These are phyloP conservation scores for Apeltes quadracus DNA, from an alignment of 2,113 vertebrate species.

Conservation along the genomic window DNA sequence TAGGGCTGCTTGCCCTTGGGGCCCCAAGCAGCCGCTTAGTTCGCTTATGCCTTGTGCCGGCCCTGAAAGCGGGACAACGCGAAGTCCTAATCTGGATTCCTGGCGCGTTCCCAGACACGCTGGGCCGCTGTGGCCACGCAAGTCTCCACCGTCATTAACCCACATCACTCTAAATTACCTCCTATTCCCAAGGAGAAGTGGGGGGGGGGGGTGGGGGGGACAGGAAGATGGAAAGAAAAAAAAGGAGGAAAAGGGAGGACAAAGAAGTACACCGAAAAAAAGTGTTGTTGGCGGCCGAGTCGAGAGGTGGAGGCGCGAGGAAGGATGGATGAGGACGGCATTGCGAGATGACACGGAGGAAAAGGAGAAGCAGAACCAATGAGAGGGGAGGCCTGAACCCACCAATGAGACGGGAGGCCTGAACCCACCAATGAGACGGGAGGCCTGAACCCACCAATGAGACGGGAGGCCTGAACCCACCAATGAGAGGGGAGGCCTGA, in stretches of 20 bases:
- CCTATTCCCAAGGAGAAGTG: constrained; percentile 65
- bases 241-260: constrained; percentile 29
- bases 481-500: constrained; percentile 27
- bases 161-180: constrained; percentile 75
- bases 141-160: constrained; percentile 78
- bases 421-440: too few species aligned
- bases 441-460: constrained; percentile 39
- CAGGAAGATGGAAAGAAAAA: constrained; percentile 17
- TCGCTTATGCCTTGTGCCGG: too few species aligned
- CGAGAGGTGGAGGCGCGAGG: constrained; percentile 28
- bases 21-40: too few species aligned
- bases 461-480: constrained; percentile 35
- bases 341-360: constrained; percentile 58
- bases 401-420: constrained; percentile 28
- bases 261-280: constrained; percentile 26
- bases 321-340: constrained; percentile 59
- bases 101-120: constrained; percentile 42
- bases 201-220: constrained; percentile 13
- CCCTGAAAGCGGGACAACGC: too few species aligned
- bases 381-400: constrained; percentile 35
- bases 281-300: constrained; percentile 33
- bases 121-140: constrained; percentile 51
- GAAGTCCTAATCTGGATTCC: too few species aligned
- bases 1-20: too few species aligned
- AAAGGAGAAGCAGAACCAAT: too few species aligned